Base-by-base conservation (phyloP, 2,113 vertebrate genomes). In the Capricornis sumatraensis region DNA sequence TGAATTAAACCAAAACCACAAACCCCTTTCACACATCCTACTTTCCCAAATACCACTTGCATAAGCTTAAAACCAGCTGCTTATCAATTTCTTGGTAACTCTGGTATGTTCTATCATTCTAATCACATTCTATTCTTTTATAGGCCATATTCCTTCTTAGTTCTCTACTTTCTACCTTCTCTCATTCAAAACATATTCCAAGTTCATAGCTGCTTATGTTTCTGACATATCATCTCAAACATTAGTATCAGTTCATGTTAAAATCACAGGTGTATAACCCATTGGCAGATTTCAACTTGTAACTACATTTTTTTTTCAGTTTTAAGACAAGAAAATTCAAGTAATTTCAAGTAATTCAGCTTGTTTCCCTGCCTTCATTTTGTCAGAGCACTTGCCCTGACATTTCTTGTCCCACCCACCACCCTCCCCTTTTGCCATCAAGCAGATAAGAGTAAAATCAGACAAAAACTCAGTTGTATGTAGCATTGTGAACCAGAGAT, bases 341-440 rank as follows among this genome's bases (percentile, higher is more conserved):
- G 98, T 99, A 99, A 98, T 97, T 99, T 99, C 99, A 99, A 99
- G 98, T 99, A 99, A 98, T 98, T 98, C 98, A 98, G 98, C 98
- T 98, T 98, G 97, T 98, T 98, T 99, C 98, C 98, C 98, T 99
- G 98, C 98, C 97, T 99, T 99, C 98, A 97, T 98, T 98, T 97
- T 97, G 97, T 98, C 98, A 98, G 98, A 99, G 98, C 98, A 94
- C 87, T 90, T 98, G 97, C 98, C 98, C 98, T 97, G 98, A 98
- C 92, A 74, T 98, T 97, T 98, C 97, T 91, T 98, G 97, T 95
- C 98, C 98, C 97, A 95, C 97, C 98, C 98, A 93, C 96, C 94
- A 87, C 98, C 98, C 96, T 95, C 96, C 97, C 98, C 97, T 57
- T 93, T 97, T 97, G 98, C 98, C 98, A 97, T 98, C 98, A 96